phyloP scores from a whole-genome alignment of 2,888 invertebrate genomes.

The Tetragnatha montana region DNA sequence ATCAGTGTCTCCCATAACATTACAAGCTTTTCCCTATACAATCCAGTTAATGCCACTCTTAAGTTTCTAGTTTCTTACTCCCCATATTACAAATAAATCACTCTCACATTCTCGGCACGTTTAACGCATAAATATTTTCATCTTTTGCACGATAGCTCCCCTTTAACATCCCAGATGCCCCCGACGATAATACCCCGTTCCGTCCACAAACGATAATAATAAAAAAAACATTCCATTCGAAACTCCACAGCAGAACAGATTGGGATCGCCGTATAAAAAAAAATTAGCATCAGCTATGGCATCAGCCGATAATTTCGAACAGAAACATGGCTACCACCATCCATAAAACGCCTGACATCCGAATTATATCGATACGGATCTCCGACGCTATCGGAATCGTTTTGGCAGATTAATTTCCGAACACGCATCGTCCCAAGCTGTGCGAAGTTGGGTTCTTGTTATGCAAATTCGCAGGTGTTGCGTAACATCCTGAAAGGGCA shows the following conservation, averaged over 20 bases:
- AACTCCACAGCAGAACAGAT: too few relatives aligned
- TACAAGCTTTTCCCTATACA: background rate
- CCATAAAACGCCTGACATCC: conserved; percentile 11
- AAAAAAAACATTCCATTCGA: too few relatives aligned
- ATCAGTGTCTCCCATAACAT: background rate
- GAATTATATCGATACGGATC: conserved; percentile 47
- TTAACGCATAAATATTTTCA: background rate
- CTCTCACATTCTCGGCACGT: background rate
- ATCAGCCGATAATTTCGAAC: background rate
- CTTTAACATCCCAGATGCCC: background rate
- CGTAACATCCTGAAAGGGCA: conserved; percentile 11
- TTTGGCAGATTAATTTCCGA: conserved; percentile 35
- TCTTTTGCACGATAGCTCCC: background rate
- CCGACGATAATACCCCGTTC: background rate
- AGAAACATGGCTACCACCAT: background rate
- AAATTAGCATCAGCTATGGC: background rate
- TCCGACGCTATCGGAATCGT: conserved; percentile 38
- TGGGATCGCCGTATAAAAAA: too few relatives aligned
- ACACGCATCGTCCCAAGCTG: conserved; percentile 31
- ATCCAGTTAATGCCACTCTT: background rate
- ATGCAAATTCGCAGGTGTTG: conserved; percentile 46
- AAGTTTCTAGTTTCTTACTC: background rate
- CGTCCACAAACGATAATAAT: too few relatives aligned
- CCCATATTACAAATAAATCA: background rate
- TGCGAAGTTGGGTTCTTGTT: background rate